A percentile compares a stretch with the other conserved stretches of the same genome.
Evolutionary conservation across 53 echinoderm and acorn worm species (phyloP).

Genomic region (Antedon mediterranea): DNA sequence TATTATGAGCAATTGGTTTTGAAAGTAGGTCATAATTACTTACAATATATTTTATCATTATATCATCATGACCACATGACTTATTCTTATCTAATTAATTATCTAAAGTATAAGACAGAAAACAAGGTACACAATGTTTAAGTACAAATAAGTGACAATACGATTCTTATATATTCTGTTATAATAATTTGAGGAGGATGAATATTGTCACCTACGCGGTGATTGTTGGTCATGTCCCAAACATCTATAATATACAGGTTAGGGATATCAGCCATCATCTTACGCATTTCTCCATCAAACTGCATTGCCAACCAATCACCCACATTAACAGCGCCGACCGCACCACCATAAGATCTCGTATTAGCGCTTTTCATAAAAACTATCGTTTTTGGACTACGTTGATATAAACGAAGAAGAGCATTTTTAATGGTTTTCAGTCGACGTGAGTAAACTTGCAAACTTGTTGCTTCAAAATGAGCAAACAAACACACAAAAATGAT

Average conservation of each 20-base stretch:
- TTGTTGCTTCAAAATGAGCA: constrained; percentile 37
- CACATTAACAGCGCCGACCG: background rate
- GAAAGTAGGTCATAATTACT: no score
- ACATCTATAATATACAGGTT: constrained; percentile 41
- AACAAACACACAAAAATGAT: constrained; percentile 10
- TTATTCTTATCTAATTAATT: no score
- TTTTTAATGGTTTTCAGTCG: constrained; percentile 23
- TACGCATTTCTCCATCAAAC: constrained; percentile 37
- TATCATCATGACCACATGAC: no score
- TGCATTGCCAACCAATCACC: constrained; percentile 33
- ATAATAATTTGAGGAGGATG: constrained; percentile 30
- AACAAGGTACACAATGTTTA: no score
- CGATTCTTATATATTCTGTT: constrained; percentile 15
- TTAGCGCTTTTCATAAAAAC: constrained; percentile 64
- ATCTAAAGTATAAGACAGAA: no score
- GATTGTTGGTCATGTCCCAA: constrained; percentile 45
- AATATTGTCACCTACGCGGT: constrained; percentile 12
- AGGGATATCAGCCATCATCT: constrained; percentile 19
- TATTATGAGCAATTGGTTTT: no score
- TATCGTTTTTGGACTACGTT: constrained; percentile 30
- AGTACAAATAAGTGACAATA: constrained; percentile 37
- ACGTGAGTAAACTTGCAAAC: constrained; percentile 18
- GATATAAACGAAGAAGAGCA: constrained; percentile 27
- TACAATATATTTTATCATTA: no score
- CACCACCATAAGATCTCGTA: constrained; percentile 23